Evolutionary conservation across 2,113 vertebrate genomes (phyloP).

Genomic region (Numenius arquata): DNA sequence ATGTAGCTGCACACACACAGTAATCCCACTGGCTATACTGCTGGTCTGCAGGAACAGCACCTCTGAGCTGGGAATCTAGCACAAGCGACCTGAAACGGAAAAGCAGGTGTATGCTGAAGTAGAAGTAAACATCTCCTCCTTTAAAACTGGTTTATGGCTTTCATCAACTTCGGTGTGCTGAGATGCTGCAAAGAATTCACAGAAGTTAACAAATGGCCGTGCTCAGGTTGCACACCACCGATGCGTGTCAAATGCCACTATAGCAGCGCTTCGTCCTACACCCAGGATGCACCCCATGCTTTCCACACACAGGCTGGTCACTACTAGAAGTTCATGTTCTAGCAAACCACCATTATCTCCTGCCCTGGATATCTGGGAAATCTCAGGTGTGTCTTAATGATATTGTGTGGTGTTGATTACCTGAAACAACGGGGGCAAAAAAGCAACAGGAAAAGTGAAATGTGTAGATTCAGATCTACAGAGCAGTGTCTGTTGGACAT

Average conservation of each 20-base stretch:
- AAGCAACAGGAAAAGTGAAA: background rate
- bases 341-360: background rate
- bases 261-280: background rate
- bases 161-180: background rate
- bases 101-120: background rate
- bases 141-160: background rate
- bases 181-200: background rate
- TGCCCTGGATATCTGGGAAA: background rate
- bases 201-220: background rate
- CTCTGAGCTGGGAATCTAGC: background rate
- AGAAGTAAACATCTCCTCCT: background rate
- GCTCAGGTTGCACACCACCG: background rate
- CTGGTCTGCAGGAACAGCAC: background rate
- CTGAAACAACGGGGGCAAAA: background rate
- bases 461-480: no score
- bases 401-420: rapidly evolving
- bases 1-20: background rate
- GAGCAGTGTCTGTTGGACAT: rapidly evolving
- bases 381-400: background rate
- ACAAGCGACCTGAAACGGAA: background rate
- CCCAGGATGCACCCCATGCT: background rate
- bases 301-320: background rate
- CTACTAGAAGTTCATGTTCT: background rate
- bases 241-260: background rate
- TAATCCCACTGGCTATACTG: background rate